These are phyloP conservation scores for Sardina pilchardus DNA, from an alignment of 2,113 vertebrate species.

Conservation along the genomic window DNA sequence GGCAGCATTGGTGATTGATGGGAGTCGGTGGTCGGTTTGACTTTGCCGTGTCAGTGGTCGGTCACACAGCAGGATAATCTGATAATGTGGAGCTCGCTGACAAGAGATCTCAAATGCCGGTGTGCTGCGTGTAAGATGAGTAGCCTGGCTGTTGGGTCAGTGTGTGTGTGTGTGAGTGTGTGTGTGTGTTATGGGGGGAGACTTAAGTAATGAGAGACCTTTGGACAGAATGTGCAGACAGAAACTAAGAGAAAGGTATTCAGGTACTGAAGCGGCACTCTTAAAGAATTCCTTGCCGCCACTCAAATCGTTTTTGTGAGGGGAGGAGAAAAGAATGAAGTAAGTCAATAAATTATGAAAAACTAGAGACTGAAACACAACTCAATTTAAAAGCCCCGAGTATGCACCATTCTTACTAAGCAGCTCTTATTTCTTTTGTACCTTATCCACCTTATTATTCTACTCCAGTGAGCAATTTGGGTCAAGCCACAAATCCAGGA, in stretches of 20 bases:
- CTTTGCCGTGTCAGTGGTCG: conserved; percentile 26
- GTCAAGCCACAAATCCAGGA: background rate
- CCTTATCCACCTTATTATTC: conserved; percentile 12
- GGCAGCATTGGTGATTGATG: background rate
- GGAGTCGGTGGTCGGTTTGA: background rate
- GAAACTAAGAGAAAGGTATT: conserved; percentile 4
- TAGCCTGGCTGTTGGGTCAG: conserved; percentile 41
- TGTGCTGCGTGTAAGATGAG: conserved; percentile 60
- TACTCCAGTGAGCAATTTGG: background rate
- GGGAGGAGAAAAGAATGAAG: background rate
- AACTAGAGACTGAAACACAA: background rate
- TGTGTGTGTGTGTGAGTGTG: background rate
- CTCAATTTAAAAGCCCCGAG: background rate
- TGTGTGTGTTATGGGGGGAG: conserved; percentile 35
- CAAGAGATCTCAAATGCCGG: conserved; percentile 32
- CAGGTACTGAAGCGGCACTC: background rate
- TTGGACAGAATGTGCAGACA: background rate
- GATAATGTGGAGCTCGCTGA: conserved; percentile 45
- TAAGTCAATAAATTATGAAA: background rate
- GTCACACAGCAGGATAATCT: conserved; percentile 52
- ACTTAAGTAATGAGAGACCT: background rate
- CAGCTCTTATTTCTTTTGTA: conserved; percentile 4
- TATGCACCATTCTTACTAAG: background rate
- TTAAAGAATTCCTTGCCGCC: background rate
- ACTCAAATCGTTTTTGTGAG: background rate